Percentiles rank a stretch among this genome's conserved stretches.
Evolutionary conservation across 92 coral and sea anemone genomes (phyloP).

Genomic region (Scolanthus callimorphus): DNA sequence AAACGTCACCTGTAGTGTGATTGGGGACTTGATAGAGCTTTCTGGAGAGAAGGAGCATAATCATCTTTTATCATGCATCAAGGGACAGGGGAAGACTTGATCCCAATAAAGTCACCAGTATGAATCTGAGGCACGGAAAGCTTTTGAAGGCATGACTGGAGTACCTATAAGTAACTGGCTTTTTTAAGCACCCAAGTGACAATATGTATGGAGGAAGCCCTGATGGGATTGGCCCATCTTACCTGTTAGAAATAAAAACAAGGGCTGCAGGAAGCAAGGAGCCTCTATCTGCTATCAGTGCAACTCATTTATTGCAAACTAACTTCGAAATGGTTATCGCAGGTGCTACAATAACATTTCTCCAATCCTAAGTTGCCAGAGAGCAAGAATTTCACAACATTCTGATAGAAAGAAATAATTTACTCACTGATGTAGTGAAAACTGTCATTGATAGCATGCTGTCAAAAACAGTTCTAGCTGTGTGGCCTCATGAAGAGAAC

Average conservation of each 20-base stretch:
- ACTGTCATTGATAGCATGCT: constrained; percentile 48
- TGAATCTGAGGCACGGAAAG: constrained; percentile 33
- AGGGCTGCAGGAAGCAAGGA: constrained; percentile 38
- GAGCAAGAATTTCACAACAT: constrained; percentile 23
- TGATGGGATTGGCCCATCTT: constrained; percentile 52
- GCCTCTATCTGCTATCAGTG: constrained; percentile 29
- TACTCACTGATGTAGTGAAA: constrained; percentile 32
- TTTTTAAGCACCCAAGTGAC: constrained; percentile 38
- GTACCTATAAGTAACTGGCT: constrained; percentile 33
- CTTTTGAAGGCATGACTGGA: constrained; percentile 17
- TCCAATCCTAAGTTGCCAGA: constrained; percentile 50
- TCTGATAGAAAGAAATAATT: constrained; percentile 46
- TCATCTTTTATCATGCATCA: constrained; percentile 38
- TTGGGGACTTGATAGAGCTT: constrained; percentile 44
- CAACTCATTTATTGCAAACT: constrained; percentile 37
- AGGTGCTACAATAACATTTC: constrained; percentile 35
- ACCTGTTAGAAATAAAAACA: constrained; percentile 37
- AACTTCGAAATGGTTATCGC: constrained; percentile 41
- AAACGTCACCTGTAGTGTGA: constrained; percentile 43
- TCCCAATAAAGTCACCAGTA: constrained; percentile 30
- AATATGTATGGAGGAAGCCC: constrained; percentile 46
- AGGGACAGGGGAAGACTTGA: constrained; percentile 40
- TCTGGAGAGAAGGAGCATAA: constrained; percentile 37
- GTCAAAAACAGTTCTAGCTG: constrained; percentile 19
- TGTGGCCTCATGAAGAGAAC: constrained; percentile 56